Base-by-base conservation (phyloP, 2,888 invertebrate genomes). In the Tipula confusa region DNA sequence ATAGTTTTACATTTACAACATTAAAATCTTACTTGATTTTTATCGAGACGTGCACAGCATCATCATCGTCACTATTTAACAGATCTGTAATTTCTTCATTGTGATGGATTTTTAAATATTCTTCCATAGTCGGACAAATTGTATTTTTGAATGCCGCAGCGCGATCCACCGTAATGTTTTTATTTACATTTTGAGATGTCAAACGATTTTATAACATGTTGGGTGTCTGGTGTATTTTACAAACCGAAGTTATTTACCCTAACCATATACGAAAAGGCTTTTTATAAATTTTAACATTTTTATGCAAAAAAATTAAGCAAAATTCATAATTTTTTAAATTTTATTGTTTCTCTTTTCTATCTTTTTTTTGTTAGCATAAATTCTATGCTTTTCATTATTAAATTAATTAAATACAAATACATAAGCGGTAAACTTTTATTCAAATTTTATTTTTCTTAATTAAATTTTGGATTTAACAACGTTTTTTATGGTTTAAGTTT, bases 21-120 rank as follows among this genome's bases (percentile, higher is more conserved):
- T 18, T 9, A 29, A 79, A n/a, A 43, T 89, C 92, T 91, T 91
- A 95, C 95, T 95, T 94, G 83, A 95, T 91, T 87, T 92, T 91
- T 82, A 96, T 90, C 48, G 92, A 91, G 86, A 92, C 94, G 87
- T 93, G 93, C 83, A 92, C 92, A 80, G 91, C 89, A 83, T 89
- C 90, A 2, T 64, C 24, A 87, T 95, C 93, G 4, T 87, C 88
- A 85, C 92, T 90, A 84, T 92, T 89, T 86, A 96, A 88, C 86
- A 96, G 93, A 85, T 91, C 88, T 6, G 92, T 85, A 84, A 95
- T 89, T 84, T 94, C 93, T 84, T 91, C 88, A 85, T 90, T 87
- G 87, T 95, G 94, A 86, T 92, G 90, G 84, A 91, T 89, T 29
- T 92, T 86, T 84, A 94, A 88, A 89, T 93, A 94, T 83, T 92